Conservation (phyloP, 2,797 vertebrate genomes). For the Buphagus erythrorhynchus region DNA sequence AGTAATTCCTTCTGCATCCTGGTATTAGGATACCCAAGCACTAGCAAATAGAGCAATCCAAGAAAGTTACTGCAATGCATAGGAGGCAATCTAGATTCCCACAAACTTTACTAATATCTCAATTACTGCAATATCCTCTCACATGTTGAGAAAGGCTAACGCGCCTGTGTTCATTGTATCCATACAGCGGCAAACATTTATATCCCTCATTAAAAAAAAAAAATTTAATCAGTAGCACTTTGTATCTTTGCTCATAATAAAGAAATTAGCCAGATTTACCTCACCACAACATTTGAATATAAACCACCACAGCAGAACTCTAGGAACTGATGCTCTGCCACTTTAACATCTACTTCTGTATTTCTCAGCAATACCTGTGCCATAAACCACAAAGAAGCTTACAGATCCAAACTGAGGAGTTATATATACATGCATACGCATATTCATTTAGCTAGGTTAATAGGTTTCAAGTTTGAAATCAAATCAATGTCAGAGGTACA, state of each 20-base stretch:
- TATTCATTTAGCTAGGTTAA: background rate
- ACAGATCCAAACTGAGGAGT: background rate
- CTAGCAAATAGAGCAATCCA: background rate
- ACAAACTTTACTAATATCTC: background rate
- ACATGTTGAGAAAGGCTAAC: background rate
- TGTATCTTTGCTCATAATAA: fast-evolving
- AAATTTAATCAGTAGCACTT: background rate
- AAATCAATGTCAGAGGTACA: background rate
- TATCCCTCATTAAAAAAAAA: background rate
- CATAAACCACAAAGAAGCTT: background rate
- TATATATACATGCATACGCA: background rate
- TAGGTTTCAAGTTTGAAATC: background rate
- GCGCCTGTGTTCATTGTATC: fast-evolving
- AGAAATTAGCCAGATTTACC: background rate
- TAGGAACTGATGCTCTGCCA: background rate
- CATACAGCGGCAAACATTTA: background rate
- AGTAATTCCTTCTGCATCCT: background rate
- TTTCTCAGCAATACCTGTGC: background rate
- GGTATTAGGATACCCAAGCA: background rate
- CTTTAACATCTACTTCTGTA: background rate
- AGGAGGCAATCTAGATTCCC: background rate
- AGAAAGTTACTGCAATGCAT: background rate
- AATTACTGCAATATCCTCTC: background rate
- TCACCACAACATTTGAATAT: background rate
- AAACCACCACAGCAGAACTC: background rate